Evolutionary conservation across 1,140 invertebrate genomes (phyloP).

Genomic region (Zaprionus africanus): DNA sequence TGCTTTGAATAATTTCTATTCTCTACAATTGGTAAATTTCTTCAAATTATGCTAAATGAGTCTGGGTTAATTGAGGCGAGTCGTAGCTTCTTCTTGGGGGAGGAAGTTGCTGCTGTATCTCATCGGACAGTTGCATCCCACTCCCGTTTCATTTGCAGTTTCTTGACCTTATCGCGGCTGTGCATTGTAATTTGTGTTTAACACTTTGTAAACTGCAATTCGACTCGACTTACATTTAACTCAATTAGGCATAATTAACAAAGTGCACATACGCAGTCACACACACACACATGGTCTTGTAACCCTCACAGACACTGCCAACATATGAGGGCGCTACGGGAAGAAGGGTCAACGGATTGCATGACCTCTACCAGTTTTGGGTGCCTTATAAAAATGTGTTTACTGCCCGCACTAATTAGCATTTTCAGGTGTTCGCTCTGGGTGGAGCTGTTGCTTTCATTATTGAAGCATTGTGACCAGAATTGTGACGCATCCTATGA

Average conservation of each 20-base stretch:
- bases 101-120: slow-evolving; percentile 20
- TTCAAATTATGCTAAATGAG: slow-evolving; percentile 74
- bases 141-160: slow-evolving; percentile 46
- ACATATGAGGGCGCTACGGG: slow-evolving; percentile 7
- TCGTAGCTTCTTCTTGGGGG: slow-evolving; percentile 15
- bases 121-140: neutral
- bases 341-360: slow-evolving; percentile 27
- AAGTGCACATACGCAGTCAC: slow-evolving; percentile 35
- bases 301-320: neutral
- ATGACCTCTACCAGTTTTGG: slow-evolving; percentile 36
- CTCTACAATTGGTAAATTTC: slow-evolving; percentile 74
- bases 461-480: slow-evolving; percentile 3
- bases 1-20: slow-evolving; percentile 57
- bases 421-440: slow-evolving; percentile 31
- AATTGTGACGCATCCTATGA: slow-evolving; percentile 26
- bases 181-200: slow-evolving; percentile 45
- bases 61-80: slow-evolving; percentile 68
- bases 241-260: slow-evolving; percentile 69
- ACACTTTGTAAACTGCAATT: slow-evolving; percentile 67
- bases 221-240: slow-evolving; percentile 57
- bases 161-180: slow-evolving; percentile 58
- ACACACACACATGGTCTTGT: neutral
- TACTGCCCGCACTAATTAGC: slow-evolving; percentile 29
- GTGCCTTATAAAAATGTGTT: slow-evolving; percentile 6
- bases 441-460: neutral